Percentiles rank a stretch among this genome's conserved stretches.
Conservation (phyloP, 2,113 vertebrate species). For the Mola mola region DNA sequence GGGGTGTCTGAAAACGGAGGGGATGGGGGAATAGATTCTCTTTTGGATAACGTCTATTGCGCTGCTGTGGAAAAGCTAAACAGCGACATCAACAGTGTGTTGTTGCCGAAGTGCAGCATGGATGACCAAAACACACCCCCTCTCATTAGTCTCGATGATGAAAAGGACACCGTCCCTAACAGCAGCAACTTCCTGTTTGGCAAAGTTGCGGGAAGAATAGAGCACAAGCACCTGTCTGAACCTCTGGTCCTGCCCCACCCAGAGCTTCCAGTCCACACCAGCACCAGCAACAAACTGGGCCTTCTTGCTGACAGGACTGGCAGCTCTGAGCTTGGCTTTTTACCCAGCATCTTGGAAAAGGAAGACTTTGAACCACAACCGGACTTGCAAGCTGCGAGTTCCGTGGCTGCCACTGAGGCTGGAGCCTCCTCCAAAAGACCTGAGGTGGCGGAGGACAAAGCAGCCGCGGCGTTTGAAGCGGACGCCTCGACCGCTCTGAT, state of each 20-base stretch:
- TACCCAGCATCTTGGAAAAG: conserved; percentile 86
- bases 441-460: conserved; percentile 73
- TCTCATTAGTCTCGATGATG: conserved; percentile 92
- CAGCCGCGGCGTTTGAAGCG: conserved; percentile 76
- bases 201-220: conserved; percentile 82
- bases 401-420: conserved; percentile 76
- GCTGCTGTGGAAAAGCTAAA: conserved; percentile 92
- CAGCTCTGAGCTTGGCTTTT: conserved; percentile 82
- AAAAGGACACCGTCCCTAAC: conserved; percentile 88
- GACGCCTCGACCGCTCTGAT: conserved; percentile 83
- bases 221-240: conserved; percentile 87
- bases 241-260: conserved; percentile 85
- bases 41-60: conserved; percentile 93
- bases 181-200: conserved; percentile 90
- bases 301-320: conserved; percentile 87
- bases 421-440: conserved; percentile 82
- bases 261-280: conserved; percentile 83
- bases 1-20: conserved; percentile 87
- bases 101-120: conserved; percentile 48
- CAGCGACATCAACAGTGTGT: conserved; percentile 82
- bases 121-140: conserved; percentile 86
- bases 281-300: conserved; percentile 85
- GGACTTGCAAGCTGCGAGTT: conserved; percentile 77
- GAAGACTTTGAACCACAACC: conserved; percentile 90
- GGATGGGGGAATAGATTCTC: conserved; percentile 90